A percentile compares a stretch with the other conserved stretches of the same genome.
Evolutionary conservation across 2,113 vertebrate genomes (phyloP).

Genomic region (Candoia aspera): DNA sequence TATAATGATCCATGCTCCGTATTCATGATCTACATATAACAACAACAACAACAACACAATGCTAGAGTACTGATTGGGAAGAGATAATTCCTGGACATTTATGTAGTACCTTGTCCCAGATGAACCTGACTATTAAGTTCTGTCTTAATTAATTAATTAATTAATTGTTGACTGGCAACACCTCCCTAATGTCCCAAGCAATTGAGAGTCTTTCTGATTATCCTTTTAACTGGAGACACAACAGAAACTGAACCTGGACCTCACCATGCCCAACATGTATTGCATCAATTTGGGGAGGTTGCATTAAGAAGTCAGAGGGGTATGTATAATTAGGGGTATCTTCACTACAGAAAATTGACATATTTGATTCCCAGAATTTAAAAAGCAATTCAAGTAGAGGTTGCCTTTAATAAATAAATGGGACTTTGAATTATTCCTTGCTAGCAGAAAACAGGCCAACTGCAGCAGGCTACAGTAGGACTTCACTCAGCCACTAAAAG

Average conservation of each 20-base stretch:
- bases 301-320: background rate
- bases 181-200: background rate
- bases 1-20: background rate
- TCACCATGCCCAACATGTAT: background rate
- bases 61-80: background rate
- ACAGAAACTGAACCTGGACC: background rate
- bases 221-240: background rate
- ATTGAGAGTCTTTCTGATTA: background rate
- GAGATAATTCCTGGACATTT: background rate
- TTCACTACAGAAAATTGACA: background rate
- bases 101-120: background rate
- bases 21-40: background rate
- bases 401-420: background rate
- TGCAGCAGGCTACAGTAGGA: background rate
- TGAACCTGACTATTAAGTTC: background rate
- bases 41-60: background rate
- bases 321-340: background rate
- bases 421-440: background rate
- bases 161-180: background rate
- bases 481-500: background rate
- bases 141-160: background rate
- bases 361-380: background rate
- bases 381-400: background rate
- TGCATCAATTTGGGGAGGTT: background rate
- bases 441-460: background rate